Base-by-base conservation (phyloP, 2,888 invertebrate genomes). In the Argynnis bischoffii region DNA sequence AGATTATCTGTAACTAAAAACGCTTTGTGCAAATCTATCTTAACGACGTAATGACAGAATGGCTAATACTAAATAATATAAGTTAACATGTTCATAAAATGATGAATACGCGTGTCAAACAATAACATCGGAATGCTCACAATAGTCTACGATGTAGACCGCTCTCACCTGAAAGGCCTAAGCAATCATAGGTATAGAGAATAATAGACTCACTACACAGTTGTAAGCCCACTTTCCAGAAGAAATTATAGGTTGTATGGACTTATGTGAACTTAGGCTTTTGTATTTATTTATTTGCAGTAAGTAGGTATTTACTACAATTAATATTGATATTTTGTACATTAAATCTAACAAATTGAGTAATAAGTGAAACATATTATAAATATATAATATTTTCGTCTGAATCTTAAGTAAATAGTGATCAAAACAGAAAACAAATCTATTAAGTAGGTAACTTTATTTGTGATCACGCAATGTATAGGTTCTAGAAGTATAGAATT, bases 81-180 rank as follows among this genome's bases (percentile, higher is more conserved):
- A 57, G 67, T 69, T 67, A 70, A 72, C 63, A 64, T 56, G 60
- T 68, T 68, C 65, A 66, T 67, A 67, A 70, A 65, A 63, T 59
- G 60, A 61, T 68, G 65, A 70, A 68, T 54, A 68, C 59, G 55
- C 56, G 41, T 56, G 46, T 55, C 65, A 68, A 70, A 72, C 70
- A 70, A 72, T 72, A 68, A 67, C 65, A 67, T 57, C 26, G 66
- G 66, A 68, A 68, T 67, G 72, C 60, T 66, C 59, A 68, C 72
- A 70, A 72, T 66, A 18, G 72, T 54, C 59, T 55, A 63, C 66
- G 65, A 73, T 73, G 69, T 69, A 71, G 71, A 73, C 72, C 69
- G 72, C 72, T 73, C 72, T 73, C 72, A 71, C 71, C 69, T 73
- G 72, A 71, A 72, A 69, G 67, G 71, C 69, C 67, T 67, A 64